These are phyloP conservation scores for Fragariocoptes setiger DNA, from an alignment of 1,140 invertebrate species.

Conservation along the genomic window DNA sequence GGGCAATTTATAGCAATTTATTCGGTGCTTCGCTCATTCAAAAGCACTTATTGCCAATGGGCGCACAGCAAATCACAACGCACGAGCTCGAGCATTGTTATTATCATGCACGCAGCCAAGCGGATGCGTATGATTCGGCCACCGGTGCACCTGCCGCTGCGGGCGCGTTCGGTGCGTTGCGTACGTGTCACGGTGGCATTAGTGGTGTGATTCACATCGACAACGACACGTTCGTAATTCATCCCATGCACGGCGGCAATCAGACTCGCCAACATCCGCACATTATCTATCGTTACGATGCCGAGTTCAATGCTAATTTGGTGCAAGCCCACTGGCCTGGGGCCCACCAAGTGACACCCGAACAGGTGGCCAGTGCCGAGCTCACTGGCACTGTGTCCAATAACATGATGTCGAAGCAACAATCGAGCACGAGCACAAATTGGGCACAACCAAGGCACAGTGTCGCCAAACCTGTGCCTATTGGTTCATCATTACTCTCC, in stretches of 20 bases:
- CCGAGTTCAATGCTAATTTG: constrained; percentile 47
- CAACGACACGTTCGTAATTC: constrained; percentile 84
- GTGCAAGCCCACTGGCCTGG: constrained; percentile 41
- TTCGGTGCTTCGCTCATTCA: constrained; percentile 38
- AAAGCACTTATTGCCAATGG: constrained; percentile 37
- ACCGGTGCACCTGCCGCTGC: constrained; percentile 79
- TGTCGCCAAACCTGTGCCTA: not conserved
- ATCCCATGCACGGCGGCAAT: constrained; percentile 49
- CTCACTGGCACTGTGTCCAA: not conserved
- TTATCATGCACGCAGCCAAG: constrained; percentile 48
- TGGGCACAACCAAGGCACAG: not conserved
- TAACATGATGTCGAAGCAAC: not conserved
- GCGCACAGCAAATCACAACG: constrained; percentile 31
- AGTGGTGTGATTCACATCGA: constrained; percentile 80
- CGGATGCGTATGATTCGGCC: too few relatives aligned
- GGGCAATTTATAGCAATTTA: constrained; percentile 8
- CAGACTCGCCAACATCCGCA: constrained; percentile 82
- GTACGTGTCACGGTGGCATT: constrained; percentile 55
- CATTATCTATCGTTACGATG: constrained; percentile 50
- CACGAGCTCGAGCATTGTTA: constrained; percentile 84
- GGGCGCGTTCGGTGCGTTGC: constrained; percentile 73
- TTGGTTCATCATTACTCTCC: not conserved
- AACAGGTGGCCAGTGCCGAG: constrained; percentile 9
- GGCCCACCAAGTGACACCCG: constrained; percentile 21
- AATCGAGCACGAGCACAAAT: not conserved